A percentile compares a stretch with the other conserved stretches of the same genome.
Conservation (phyloP, 1,140 invertebrate genomes). For the Phymastichus coffea region DNA sequence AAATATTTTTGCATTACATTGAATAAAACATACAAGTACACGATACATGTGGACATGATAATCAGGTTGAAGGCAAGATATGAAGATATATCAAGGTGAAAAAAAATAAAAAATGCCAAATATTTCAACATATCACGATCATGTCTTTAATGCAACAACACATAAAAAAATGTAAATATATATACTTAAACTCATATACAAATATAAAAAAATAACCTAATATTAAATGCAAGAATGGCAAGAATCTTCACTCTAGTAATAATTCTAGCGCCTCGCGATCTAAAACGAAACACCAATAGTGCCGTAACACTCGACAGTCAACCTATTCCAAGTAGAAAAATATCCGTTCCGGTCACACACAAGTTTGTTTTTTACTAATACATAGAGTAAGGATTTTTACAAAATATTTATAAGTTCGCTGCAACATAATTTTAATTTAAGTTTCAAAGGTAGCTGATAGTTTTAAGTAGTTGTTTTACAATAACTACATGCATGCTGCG, state of each 20-base stretch:
- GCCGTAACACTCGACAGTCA: not conserved
- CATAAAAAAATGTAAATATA: slow-evolving; percentile 2
- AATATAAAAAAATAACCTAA: not conserved
- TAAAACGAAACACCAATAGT: not conserved
- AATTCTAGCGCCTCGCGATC: not conserved
- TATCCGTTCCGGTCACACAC: not conserved
- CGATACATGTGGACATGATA: too few relatives aligned
- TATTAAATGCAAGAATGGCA: slow-evolving; percentile 14
- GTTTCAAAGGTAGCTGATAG: too few relatives aligned
- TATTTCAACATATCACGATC: not conserved
- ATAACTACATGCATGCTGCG: too few relatives aligned
- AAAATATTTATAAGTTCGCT: too few relatives aligned
- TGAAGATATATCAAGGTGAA: not conserved
- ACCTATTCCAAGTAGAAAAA: not conserved
- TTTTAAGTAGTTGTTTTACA: too few relatives aligned
- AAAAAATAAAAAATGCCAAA: not conserved
- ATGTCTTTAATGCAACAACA: slow-evolving; percentile 8
- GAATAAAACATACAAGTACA: too few relatives aligned
- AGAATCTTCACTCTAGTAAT: slow-evolving; percentile 1
- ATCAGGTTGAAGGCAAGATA: too few relatives aligned
- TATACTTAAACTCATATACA: not conserved
- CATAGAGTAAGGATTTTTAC: too few relatives aligned
- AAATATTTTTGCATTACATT: too few relatives aligned
- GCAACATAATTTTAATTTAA: too few relatives aligned
- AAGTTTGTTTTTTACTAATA: too few relatives aligned